Percentiles rank a stretch among this genome's conserved stretches.
These are phyloP conservation scores for Scolopax bukidnonensis DNA, from an alignment of 2,797 vertebrate species.

Conservation along the genomic window DNA sequence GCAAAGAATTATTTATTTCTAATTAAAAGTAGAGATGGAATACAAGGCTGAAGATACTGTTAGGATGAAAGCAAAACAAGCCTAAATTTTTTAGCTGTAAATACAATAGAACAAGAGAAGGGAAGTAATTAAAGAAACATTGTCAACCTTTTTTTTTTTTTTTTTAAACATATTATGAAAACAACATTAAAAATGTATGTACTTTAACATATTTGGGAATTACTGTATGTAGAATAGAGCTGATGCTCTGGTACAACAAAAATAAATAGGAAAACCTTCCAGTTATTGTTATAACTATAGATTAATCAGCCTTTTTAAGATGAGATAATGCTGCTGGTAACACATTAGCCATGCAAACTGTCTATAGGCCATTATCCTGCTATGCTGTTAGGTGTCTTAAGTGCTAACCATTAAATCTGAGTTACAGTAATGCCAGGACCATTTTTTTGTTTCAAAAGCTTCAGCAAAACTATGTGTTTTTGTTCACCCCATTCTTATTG, in stretches of 20 bases:
- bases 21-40: background rate
- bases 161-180: background rate
- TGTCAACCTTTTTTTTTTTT: background rate
- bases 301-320: background rate
- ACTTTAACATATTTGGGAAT: background rate
- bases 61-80: background rate
- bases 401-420: background rate
- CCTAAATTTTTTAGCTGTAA: background rate
- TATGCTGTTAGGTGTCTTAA: background rate
- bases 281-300: background rate
- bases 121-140: background rate
- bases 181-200: background rate
- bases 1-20: background rate
- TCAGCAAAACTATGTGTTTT: background rate
- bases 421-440: background rate
- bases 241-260: background rate
- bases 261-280: background rate
- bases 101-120: background rate
- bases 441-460: background rate
- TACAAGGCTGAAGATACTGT: background rate
- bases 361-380: background rate
- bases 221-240: background rate
- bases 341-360: background rate
- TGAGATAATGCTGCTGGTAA: background rate
- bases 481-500: background rate